Conservation (phyloP, 2,113 vertebrate genomes). For the Bombycilla garrulus region DNA sequence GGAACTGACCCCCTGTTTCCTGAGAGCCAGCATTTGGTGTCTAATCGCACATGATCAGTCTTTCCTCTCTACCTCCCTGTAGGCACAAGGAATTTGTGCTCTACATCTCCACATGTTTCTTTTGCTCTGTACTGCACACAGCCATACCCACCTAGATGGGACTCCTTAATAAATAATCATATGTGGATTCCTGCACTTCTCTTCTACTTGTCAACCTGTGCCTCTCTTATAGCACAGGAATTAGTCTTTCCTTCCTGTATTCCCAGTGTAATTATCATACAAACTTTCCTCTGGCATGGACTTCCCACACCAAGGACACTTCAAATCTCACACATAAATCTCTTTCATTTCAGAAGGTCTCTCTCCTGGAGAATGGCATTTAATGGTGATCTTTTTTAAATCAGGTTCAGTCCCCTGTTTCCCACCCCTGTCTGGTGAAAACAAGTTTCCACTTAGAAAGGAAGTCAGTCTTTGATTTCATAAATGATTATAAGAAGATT, state of each 20-base stretch:
- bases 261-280: conserved; percentile 29
- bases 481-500: conserved; percentile 62
- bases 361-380: conserved; percentile 28
- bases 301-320: conserved; percentile 14
- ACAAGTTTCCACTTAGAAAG: conserved; percentile 45
- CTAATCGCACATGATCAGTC: conserved; percentile 55
- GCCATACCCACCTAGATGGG: conserved; percentile 1
- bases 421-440: conserved; percentile 54
- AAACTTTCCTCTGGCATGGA: conserved; percentile 9
- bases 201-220: conserved; percentile 20
- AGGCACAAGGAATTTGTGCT: conserved; percentile 40
- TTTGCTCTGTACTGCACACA: neutral
- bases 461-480: conserved; percentile 65
- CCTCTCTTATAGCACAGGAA: conserved; percentile 14
- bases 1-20: conserved; percentile 46
- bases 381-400: conserved; percentile 49
- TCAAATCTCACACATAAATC: conserved; percentile 58
- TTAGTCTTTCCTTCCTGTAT: conserved; percentile 34
- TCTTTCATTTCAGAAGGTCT: conserved; percentile 1
- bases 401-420: conserved; percentile 31
- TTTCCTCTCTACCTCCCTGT: conserved; percentile 60
- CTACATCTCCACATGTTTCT: conserved; percentile 37
- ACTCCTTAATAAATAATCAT: conserved; percentile 10
- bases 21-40: neutral
- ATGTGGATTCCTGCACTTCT: neutral